Base-by-base conservation (phyloP, 2,797 vertebrate genomes). In the Gobionotothen gibberifrons region DNA sequence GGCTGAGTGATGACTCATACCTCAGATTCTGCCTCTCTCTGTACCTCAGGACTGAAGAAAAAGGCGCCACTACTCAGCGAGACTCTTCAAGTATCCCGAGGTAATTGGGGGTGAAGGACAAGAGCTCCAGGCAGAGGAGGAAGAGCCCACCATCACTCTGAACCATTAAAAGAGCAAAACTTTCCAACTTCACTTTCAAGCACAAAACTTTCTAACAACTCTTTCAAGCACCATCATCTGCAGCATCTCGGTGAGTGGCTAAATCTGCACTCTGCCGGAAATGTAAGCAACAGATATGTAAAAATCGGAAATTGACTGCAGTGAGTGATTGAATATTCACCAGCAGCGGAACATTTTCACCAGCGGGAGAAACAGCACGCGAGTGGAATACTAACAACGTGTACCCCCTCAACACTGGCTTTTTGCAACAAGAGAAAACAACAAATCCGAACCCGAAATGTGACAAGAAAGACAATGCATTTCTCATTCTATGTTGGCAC, bases 271-370 rank as follows among this genome's bases (percentile, higher is more conserved):
- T 80, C 82, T 65, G 65, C 67, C 40, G 1, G 85, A 92, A 91
- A 93, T 90, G 87, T 89, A 92, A 85, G 82, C 72, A 49, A 36
- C 53, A 5, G n/a, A 84, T 76, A 86, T 86, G 89, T 84, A 87
- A 84, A 87, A 88, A 70, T 81, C 64, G 60, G 65, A 82, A 90
- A 89, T 81, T 85, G 87, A 82, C 85, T 87, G 85, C 74, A 79
- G 74, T 87, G 88, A 93, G 74, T 87, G 88, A 93, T 94, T 79
- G 93, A 95, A 93, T 89, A 94, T 94, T 94, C 84, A 94, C 72
- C 49, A 80, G 78, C 53, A 69, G 70, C 82, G 61, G 83, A 84
- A 81, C 71, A 85, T 87, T 87, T 84, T 74, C 63, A 69, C 58
- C 60, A 72, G 73, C 6, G 26, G 68, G 76, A 69, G 83, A 87